Base-by-base conservation (phyloP, 2,888 invertebrate genomes). In the Eurytoma californica region DNA sequence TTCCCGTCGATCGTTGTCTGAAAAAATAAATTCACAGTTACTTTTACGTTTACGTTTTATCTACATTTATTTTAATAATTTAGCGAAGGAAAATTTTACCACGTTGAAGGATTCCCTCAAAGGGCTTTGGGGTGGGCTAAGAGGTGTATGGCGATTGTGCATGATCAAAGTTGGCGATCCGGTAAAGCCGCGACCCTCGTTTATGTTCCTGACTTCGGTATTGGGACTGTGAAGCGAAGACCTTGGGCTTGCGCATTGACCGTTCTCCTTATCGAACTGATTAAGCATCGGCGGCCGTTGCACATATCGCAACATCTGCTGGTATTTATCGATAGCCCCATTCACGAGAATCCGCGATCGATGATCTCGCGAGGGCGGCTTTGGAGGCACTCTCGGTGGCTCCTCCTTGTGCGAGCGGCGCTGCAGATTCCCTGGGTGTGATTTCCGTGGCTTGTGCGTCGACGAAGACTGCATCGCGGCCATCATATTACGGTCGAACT, bases 291-390 rank as follows among this genome's bases (percentile, higher is more conserved):
- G 39, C 7, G 18, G 14, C 49, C 57, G 20, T 55, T 63, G 70
- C 57, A 58, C 39, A 13, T 53, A 51, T n/a, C 53, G 55, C 30
- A 75, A 30, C 67, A 67, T 72, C 49, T 65, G 67, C 18, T 73
- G 76, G 49, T 81, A 81, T 39, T 73, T 75, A 30, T 79, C 76
- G 9, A 77, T 3, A 1, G 80, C 13, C 18, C 69, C 74, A 20
- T 79, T 84, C 57, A 84, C 13, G 55, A 77, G 72, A 70, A 85
- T 73, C 39, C 82, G 79, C 67, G 85, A 80, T 94, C 92, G 85
- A 93, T 92, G 82, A 94, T 95, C 89, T 95, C 95, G 84, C 95
- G 96, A 95, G 0, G 96, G 96, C 47, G 96, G 96, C 3, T 94
- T 94, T 0, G 96, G 96, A 5, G 96, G 95, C 55, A 93, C 82